Evolutionary conservation across 2,888 invertebrate genomes (phyloP).

Genomic region (Drosophila monieri): DNA sequence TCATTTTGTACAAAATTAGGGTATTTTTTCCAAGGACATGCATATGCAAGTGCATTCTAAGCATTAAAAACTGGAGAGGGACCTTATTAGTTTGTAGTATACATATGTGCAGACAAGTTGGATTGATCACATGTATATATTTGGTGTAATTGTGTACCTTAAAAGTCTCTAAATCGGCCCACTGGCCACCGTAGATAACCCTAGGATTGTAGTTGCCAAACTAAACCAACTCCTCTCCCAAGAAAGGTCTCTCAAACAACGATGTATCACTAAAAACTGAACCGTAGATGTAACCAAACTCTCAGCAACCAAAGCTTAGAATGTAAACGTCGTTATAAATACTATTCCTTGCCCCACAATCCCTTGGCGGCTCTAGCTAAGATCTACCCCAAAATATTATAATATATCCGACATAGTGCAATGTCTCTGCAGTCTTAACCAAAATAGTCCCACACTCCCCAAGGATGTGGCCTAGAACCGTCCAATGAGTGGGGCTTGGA

Average conservation of each 20-base stretch:
- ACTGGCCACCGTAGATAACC: slow-evolving; percentile 21
- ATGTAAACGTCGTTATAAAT: slow-evolving; percentile 22
- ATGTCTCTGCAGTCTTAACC: not conserved
- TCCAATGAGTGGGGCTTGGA: not conserved
- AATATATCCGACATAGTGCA: too few species aligned
- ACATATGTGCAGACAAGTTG: slow-evolving; percentile 24
- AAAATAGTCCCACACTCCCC: not conserved
- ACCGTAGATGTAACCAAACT: slow-evolving; percentile 48
- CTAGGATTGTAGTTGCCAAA: slow-evolving; percentile 41
- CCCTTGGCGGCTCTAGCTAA: not conserved
- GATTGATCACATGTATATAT: slow-evolving; percentile 52
- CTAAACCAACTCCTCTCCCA: slow-evolving; percentile 69
- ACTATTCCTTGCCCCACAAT: slow-evolving; percentile 5
- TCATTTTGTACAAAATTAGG: slow-evolving; percentile 51
- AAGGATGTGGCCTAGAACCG: not conserved
- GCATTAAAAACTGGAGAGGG: slow-evolving; percentile 82
- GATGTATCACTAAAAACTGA: slow-evolving; percentile 61
- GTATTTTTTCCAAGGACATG: slow-evolving; percentile 9
- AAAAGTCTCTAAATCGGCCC: slow-evolving; percentile 4
- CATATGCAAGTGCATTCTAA: slow-evolving; percentile 32
- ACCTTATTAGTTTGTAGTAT: slow-evolving; percentile 81
- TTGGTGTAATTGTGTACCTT: slow-evolving; percentile 36
- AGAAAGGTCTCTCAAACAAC: slow-evolving; percentile 78
- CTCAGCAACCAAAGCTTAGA: slow-evolving; percentile 42
- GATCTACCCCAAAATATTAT: not conserved